Evolutionary conservation across 2,113 vertebrate species (phyloP).

Genomic region (Orcinus orca): DNA sequence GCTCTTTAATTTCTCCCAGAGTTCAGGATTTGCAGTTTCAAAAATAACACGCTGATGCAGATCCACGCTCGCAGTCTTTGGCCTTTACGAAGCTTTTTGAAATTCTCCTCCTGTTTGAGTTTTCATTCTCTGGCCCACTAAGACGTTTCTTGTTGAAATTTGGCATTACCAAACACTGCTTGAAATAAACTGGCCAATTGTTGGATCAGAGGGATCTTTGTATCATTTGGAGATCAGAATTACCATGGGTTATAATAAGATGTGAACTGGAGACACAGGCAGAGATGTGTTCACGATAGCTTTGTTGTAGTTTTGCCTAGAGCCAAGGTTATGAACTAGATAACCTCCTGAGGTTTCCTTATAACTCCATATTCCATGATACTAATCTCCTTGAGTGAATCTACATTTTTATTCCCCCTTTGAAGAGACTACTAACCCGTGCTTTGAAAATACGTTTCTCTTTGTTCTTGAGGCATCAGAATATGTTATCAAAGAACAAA

Average conservation of each 20-base stretch:
- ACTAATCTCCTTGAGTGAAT: conserved; percentile 63
- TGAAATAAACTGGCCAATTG: conserved; percentile 55
- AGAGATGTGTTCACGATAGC: conserved; percentile 10
- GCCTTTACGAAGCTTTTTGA: conserved; percentile 39
- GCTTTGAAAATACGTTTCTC: conserved; percentile 55
- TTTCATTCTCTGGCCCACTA: conserved; percentile 22
- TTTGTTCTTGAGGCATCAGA: conserved; percentile 52
- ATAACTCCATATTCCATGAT: not conserved
- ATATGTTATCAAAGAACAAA: conserved; percentile 38
- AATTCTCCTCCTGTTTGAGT: conserved; percentile 48
- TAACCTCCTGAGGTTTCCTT: conserved; percentile 23
- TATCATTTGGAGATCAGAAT: conserved; percentile 55
- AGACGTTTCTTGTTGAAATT: conserved; percentile 44
- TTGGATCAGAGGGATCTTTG: conserved; percentile 41
- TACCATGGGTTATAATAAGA: conserved; percentile 49
- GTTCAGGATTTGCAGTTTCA: conserved; percentile 18
- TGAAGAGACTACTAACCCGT: conserved; percentile 42
- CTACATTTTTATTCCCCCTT: conserved; percentile 57
- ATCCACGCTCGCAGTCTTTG: not conserved
- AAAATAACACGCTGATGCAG: not conserved
- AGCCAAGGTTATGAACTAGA: conserved; percentile 37
- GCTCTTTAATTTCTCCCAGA: conserved; percentile 55
- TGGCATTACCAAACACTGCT: conserved; percentile 24
- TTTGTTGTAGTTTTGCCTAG: conserved; percentile 50
- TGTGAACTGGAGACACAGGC: conserved; percentile 36